phyloP scores from a whole-genome alignment of 2,888 invertebrate species.

The Hecatera dysodea region DNA sequence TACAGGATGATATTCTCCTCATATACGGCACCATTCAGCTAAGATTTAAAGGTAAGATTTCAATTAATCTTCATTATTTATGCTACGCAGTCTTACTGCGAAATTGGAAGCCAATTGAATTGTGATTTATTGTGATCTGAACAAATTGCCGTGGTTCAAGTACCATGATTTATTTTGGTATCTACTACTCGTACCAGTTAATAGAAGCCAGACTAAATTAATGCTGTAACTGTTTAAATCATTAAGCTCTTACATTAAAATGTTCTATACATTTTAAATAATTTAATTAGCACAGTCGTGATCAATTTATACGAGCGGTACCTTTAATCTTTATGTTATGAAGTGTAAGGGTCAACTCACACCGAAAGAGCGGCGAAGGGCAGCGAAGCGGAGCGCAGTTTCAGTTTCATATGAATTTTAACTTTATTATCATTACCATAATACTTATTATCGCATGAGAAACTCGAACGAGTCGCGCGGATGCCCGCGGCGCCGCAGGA shows the following conservation, averaged over 20 bases:
- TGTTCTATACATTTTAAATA: conserved; percentile 8
- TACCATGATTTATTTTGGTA: conserved; percentile 40
- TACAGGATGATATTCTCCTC: conserved; percentile 89
- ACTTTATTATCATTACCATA: no score
- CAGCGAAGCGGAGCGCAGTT: no score
- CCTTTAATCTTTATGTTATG: neutral
- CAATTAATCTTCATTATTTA: conserved; percentile 25
- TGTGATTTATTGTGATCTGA: conserved; percentile 44
- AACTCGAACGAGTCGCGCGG: no score
- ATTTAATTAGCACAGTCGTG: conserved; percentile 25
- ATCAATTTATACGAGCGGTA: conserved; percentile 13
- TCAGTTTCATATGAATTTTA: no score
- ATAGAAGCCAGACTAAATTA: conserved; percentile 18
- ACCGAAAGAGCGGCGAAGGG: no score
- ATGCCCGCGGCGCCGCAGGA: no score
- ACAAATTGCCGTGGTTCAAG: conserved; percentile 47
- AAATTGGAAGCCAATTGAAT: conserved; percentile 39
- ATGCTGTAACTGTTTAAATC: conserved; percentile 2
- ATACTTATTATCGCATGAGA: no score
- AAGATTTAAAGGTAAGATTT: conserved; percentile 82
- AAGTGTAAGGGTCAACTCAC: no score
- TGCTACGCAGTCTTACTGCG: conserved; percentile 7
- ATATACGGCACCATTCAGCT: conserved; percentile 88
- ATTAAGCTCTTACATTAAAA: conserved; percentile 17
- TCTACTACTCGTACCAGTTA: conserved; percentile 2